Percentiles rank a stretch among this genome's conserved stretches.
Conservation (phyloP, 35 echinoderm and acorn worm genomes). For the Strongylocentrotus purpuratus region DNA sequence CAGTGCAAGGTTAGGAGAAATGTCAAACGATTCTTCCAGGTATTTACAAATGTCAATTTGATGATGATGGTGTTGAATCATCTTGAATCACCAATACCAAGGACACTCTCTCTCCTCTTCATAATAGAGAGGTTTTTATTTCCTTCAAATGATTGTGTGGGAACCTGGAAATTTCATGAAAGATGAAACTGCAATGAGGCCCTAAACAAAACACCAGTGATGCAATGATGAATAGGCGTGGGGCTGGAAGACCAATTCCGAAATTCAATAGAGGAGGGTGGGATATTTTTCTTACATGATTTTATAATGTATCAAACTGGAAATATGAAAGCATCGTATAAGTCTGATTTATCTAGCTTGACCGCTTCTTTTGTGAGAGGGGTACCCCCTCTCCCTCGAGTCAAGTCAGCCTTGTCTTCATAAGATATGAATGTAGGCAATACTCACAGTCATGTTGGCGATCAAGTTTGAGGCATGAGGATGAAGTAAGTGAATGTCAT, state of each 20-base stretch:
- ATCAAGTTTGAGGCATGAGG: not conserved
- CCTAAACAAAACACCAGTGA: no score
- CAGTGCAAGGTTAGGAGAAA: conserved; percentile 3
- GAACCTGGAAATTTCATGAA: no score
- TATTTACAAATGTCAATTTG: not conserved
- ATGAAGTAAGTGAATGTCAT: not conserved
- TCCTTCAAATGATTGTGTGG: not conserved
- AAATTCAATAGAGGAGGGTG: no score
- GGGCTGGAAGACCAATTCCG: no score
- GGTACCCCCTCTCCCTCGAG: not conserved
- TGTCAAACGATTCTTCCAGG: conserved; percentile 6
- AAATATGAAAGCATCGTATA: not conserved
- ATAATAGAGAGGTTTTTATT: not conserved
- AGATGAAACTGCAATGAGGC: no score
- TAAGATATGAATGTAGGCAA: not conserved
- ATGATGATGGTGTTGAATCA: conserved; percentile 20
- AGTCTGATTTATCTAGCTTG: not conserved
- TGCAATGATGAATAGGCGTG: no score
- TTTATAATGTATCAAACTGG: not conserved
- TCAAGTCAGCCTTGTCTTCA: not conserved
- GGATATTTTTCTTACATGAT: not conserved
- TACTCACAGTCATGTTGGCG: not conserved
- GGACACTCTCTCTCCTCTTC: not conserved
- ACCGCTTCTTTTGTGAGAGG: no score
- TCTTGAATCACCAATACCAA: conserved; percentile 25